phyloP scores from a whole-genome alignment of 1,140 invertebrate genomes.

The Charaxes varanes region DNA sequence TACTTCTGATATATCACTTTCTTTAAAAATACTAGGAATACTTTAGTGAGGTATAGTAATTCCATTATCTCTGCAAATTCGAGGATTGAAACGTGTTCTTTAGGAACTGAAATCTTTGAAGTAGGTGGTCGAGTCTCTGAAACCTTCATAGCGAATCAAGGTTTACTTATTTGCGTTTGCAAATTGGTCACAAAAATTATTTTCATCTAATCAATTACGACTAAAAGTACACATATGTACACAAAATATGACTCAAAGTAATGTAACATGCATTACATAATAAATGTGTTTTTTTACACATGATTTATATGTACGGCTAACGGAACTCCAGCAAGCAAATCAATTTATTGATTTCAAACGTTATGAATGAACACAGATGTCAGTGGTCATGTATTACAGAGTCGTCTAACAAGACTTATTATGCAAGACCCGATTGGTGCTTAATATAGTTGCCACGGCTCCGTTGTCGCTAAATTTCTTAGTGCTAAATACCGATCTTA shows the following conservation, averaged over 20 bases:
- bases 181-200: too few species aligned
- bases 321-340: constrained; percentile 16
- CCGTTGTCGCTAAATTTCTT: constrained; percentile 2
- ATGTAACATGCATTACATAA: constrained; percentile 15
- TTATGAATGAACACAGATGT: constrained; percentile 20
- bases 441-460: constrained; percentile 13
- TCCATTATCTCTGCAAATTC: too few species aligned
- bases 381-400: constrained; percentile 12
- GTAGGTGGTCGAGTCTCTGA: too few species aligned
- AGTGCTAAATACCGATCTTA: background rate
- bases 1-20: too few species aligned
- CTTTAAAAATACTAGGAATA: too few species aligned
- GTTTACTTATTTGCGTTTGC: too few species aligned
- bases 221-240: too few species aligned
- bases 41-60: too few species aligned
- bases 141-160: too few species aligned
- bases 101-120: too few species aligned
- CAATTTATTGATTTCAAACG: constrained; percentile 20
- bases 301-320: constrained; percentile 13
- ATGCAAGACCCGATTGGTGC: constrained; percentile 6
- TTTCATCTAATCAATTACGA: too few species aligned
- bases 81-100: too few species aligned
- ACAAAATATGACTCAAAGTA: background rate
- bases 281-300: constrained; percentile 10
- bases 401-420: constrained; percentile 14